Evolutionary conservation across 2,113 vertebrate genomes (phyloP).

Genomic region (Lophius piscatorius): DNA sequence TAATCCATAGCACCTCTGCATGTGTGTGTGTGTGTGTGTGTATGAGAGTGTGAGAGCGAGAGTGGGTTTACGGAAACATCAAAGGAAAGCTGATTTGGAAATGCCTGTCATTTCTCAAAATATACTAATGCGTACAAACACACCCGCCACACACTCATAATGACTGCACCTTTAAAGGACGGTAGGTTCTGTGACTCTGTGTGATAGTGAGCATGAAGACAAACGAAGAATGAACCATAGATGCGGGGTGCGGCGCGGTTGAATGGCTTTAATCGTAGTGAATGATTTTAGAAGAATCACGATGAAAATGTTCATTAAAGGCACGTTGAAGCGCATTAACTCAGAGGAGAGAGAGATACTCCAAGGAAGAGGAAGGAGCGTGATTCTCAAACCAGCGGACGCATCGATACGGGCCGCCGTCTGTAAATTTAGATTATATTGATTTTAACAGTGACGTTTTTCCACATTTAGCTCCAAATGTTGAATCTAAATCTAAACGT

Average conservation of each 20-base stretch:
- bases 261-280: constrained; percentile 47
- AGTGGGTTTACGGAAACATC: not conserved
- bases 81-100: constrained; percentile 52
- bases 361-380: constrained; percentile 12
- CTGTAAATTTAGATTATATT: no score
- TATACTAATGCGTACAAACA: constrained; percentile 28
- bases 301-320: constrained; percentile 62
- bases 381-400: constrained; percentile 24
- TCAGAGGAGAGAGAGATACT: no score
- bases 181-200: not conserved
- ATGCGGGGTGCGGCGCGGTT: constrained; percentile 18
- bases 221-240: not conserved
- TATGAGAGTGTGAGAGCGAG: not conserved
- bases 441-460: no score
- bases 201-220: constrained; percentile 20
- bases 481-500: no score
- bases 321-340: constrained; percentile 45
- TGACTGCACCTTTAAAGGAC: constrained; percentile 20
- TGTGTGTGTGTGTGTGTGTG: not conserved
- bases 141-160: constrained; percentile 22
- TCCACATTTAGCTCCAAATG: no score
- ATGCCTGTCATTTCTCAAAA: constrained; percentile 53
- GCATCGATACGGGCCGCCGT: no score
- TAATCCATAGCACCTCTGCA: constrained; percentile 68
- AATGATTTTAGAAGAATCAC: constrained; percentile 43